Evolutionary conservation across 2,888 invertebrate genomes (phyloP).

Genomic region (Drosophila meridionalis): DNA sequence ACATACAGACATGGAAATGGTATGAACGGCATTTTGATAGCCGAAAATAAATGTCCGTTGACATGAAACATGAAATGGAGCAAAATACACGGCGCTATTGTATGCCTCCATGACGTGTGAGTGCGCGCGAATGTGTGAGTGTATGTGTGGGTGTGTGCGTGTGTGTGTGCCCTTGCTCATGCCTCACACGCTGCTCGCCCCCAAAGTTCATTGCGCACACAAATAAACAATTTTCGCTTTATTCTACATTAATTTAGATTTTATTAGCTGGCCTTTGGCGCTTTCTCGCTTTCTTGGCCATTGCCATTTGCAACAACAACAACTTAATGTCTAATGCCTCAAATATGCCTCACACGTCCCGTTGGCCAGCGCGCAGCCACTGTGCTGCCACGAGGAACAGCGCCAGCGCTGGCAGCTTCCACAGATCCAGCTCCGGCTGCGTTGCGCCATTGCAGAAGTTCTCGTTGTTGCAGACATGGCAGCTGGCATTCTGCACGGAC

Average conservation of each 20-base stretch:
- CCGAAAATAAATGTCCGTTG: conserved; percentile 60
- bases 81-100: conserved; percentile 25
- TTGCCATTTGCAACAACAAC: conserved; percentile 29
- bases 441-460: conserved; percentile 74
- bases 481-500: conserved; percentile 66
- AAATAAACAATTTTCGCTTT: conserved; percentile 65
- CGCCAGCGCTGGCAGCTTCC: conserved; percentile 36
- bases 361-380: conserved; percentile 30
- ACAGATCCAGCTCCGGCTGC: conserved; percentile 12
- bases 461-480: conserved; percentile 76
- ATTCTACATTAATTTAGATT: conserved; percentile 66
- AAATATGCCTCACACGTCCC: conserved; percentile 50
- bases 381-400: conserved; percentile 22
- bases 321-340: conserved; percentile 24
- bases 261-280: conserved; percentile 59
- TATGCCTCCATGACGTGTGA: conserved; percentile 2
- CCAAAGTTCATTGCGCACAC: conserved; percentile 60
- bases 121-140: neutral
- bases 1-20: conserved; percentile 27
- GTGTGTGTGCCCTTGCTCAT: conserved; percentile 34
- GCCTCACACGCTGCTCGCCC: conserved; percentile 23
- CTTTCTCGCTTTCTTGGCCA: conserved; percentile 49
- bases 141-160: neutral
- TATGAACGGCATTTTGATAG: conserved; percentile 60
- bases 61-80: conserved; percentile 52